Percentiles rank a stretch among this genome's conserved stretches.
phyloP scores from a whole-genome alignment of 2,797 vertebrate species.

The Megaceryle alcyon region DNA sequence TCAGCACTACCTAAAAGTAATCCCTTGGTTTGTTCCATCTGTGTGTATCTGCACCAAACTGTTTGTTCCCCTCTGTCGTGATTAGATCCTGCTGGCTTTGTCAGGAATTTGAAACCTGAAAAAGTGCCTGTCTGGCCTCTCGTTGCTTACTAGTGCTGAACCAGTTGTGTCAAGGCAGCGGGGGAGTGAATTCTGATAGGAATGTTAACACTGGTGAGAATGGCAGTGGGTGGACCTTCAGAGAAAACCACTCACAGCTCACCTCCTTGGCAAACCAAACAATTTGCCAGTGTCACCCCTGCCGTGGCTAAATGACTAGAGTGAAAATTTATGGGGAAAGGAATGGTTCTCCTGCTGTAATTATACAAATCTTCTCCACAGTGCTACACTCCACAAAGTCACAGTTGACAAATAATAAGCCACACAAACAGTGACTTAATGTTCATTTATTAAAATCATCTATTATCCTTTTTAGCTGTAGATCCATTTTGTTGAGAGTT shows the following conservation, averaged over 20 bases:
- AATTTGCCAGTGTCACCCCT: neutral
- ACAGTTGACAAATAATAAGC: constrained; percentile 61
- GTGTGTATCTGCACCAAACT: neutral
- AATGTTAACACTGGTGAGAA: neutral
- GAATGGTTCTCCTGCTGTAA: constrained; percentile 44
- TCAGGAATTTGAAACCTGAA: neutral
- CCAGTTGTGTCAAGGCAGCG: neutral
- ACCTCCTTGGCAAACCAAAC: neutral
- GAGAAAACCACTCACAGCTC: neutral
- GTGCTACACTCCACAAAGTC: constrained; percentile 14
- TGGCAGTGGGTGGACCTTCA: neutral
- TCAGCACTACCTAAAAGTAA: neutral
- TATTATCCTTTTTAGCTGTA: constrained; percentile 14
- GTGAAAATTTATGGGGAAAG: constrained; percentile 1
- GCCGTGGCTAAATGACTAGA: neutral
- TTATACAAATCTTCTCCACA: constrained; percentile 33
- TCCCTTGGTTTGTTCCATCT: neutral
- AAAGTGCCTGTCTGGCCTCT: neutral
- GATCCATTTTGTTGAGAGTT: neutral
- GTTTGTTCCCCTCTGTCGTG: neutral
- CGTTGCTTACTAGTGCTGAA: neutral
- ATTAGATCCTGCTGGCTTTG: neutral
- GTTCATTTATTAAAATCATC: constrained; percentile 34
- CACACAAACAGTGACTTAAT: constrained; percentile 3
- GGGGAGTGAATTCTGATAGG: neutral